phyloP scores from a whole-genome alignment of 2,797 vertebrate genomes.

The Miichthys miiuy region DNA sequence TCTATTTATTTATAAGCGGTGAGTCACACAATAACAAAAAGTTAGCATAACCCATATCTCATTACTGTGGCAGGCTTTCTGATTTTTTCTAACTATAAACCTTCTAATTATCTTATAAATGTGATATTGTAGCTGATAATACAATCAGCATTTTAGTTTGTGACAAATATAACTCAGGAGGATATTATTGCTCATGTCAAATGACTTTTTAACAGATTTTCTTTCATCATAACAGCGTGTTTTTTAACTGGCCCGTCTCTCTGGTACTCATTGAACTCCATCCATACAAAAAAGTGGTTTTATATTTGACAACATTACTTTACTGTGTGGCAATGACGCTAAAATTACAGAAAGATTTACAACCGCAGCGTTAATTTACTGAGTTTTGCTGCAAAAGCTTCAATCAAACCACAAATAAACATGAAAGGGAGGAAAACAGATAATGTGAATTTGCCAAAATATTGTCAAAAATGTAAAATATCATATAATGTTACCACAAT shows the following conservation, averaged over 20 bases:
- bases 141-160: neutral
- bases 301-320: neutral
- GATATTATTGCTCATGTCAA: neutral
- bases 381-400: neutral
- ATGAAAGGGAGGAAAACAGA: neutral
- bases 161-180: neutral
- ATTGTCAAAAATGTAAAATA: too few species aligned
- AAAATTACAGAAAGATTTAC: neutral
- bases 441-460: too few species aligned
- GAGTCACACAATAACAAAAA: slow-evolving; percentile 30
- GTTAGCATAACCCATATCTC: neutral
- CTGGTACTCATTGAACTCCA: neutral
- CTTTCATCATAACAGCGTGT: too few species aligned
- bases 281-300: neutral
- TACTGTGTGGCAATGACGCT: neutral
- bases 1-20: slow-evolving; percentile 61
- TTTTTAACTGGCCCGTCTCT: too few species aligned
- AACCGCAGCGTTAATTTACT: neutral
- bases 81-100: neutral
- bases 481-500: too few species aligned
- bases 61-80: neutral
- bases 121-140: neutral
- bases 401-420: neutral
- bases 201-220: neutral
- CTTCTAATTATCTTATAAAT: neutral